Conservation (phyloP, 2,797 vertebrate genomes). For the Falco novaeseelandiae region DNA sequence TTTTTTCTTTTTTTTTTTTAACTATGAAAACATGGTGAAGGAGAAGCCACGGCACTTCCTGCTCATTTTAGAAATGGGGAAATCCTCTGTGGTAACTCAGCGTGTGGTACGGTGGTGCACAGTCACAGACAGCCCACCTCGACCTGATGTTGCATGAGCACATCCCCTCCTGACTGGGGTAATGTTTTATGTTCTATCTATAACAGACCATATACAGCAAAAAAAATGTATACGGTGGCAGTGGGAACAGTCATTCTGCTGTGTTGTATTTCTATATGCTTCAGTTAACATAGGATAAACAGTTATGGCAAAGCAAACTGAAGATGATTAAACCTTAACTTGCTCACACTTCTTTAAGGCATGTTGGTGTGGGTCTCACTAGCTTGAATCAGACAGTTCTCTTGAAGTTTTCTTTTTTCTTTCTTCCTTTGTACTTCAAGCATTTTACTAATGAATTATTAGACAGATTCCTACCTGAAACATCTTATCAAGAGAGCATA, state of each 20-base stretch:
- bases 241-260: neutral
- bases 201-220: neutral
- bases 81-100: neutral
- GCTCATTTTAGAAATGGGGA: neutral
- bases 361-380: fast-evolving
- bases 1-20: neutral
- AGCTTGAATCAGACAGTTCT: neutral
- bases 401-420: neutral
- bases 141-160: fast-evolving
- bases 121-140: neutral
- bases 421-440: neutral
- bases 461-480: neutral
- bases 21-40: neutral
- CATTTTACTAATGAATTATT: slow-evolving; percentile 27
- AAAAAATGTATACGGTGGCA: neutral
- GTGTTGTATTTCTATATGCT: neutral
- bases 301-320: neutral
- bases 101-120: fast-evolving
- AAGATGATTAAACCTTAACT: neutral
- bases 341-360: neutral
- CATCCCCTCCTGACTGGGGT: neutral
- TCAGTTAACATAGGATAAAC: neutral
- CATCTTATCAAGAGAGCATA: neutral
- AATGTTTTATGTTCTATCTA: neutral
- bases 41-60: neutral